Base-by-base conservation (phyloP, 2,888 invertebrate species). In the Brenthis daphne region DNA sequence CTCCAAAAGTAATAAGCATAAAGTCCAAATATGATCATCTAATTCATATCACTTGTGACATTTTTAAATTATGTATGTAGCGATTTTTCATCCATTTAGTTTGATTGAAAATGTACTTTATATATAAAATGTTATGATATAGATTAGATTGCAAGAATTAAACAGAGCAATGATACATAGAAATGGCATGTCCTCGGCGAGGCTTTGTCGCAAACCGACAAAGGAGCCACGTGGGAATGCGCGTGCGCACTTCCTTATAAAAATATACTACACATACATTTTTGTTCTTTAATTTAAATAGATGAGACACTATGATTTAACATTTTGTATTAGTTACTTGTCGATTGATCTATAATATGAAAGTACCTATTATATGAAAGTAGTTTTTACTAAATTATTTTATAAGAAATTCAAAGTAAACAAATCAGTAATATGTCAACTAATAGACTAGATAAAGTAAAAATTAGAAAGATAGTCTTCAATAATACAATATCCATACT, bases 221-320 rank as follows among this genome's bases (percentile, higher is more conserved):
- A 92, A 92, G 79, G 84, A 92, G 78, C 83, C 86, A 91, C 91
- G 90, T 91, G 92, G 89, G 90, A 92, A 92, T 85, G 89, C 87
- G 88, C 89, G 86, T 86, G 87, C 86, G 87, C 84, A 83, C 85
- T 85, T 83, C 82, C 84, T 80, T 81, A 82, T 76, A 82, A 80
- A 84, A 55, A 8, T 37, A 37, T 11, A 43, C 11, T 43, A 11
- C 37, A 43, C 37, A 43, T 43, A 43, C 11, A 11, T 43, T 43
- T 43, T 11, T 8, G 11, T 43, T 43, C 29, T 11, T 43, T 43
- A 43, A 43, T 43, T 43, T 43, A 43, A 43, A 43, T 37, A 37
- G 2, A 43, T 43, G 11, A 43, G 37, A 11, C 8, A 2, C 29
- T 29, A 29, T 29, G 11, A 43, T 43, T 37, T 43, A 43, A 37